These are phyloP conservation scores for Montipora foliosa DNA, from an alignment of 64 coral and sea anemone species.

Conservation along the genomic window DNA sequence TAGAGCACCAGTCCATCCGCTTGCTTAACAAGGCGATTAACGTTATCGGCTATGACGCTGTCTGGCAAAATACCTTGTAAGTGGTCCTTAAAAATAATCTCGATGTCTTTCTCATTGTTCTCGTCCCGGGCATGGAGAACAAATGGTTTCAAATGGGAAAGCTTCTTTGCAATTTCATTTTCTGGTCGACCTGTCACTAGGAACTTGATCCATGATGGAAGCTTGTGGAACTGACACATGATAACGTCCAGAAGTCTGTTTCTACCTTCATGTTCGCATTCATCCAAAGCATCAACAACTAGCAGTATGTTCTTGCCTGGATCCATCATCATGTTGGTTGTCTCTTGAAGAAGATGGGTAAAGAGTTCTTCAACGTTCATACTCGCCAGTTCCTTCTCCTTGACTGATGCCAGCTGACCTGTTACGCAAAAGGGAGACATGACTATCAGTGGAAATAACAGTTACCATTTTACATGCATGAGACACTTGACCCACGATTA, in stretches of 20 bases:
- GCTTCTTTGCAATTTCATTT: constrained; percentile 41
- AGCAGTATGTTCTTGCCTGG: constrained; percentile 55
- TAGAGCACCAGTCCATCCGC: constrained; percentile 80
- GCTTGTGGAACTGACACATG: constrained; percentile 51
- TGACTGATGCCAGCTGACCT: constrained; percentile 25
- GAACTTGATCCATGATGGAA: constrained; percentile 78
- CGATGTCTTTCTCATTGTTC: constrained; percentile 68
- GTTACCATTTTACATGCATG: too few relatives aligned
- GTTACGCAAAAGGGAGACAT: background rate
- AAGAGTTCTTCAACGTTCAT: constrained; percentile 70
- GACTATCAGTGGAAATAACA: too few relatives aligned
- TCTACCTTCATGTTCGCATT: constrained; percentile 54
- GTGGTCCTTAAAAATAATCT: constrained; percentile 30
- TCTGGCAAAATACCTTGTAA: constrained; percentile 22
- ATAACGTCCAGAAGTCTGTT: constrained; percentile 59
- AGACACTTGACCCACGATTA: too few relatives aligned
- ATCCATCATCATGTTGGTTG: constrained; percentile 56
- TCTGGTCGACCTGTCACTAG: constrained; percentile 75
- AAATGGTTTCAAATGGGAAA: constrained; percentile 4
- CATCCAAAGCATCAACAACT: constrained; percentile 78
- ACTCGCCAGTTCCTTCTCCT: constrained; percentile 16
- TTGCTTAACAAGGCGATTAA: constrained; percentile 29
- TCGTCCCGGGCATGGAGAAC: constrained; percentile 24
- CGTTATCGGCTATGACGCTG: background rate
- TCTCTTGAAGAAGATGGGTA: constrained; percentile 65